These are phyloP conservation scores for Myripristis jacobus DNA, from an alignment of 2,797 vertebrate species.

Conservation along the genomic window DNA sequence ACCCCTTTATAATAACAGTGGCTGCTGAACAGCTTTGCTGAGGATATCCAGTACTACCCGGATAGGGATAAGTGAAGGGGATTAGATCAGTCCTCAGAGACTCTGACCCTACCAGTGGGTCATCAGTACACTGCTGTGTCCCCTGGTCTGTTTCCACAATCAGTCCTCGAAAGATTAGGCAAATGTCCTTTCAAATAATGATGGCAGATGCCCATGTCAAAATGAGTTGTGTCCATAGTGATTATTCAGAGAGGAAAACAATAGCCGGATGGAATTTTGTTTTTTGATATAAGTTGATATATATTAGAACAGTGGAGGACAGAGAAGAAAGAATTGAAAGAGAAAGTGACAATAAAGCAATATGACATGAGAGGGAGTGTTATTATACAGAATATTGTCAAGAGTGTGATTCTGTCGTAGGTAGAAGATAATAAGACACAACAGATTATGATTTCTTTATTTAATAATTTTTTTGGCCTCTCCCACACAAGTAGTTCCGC, in stretches of 20 bases:
- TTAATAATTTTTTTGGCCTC: too few relatives aligned
- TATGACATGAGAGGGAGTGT: too few relatives aligned
- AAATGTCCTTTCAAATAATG: conserved; percentile 46
- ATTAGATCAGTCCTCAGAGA: conserved; percentile 64
- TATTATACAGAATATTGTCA: too few relatives aligned
- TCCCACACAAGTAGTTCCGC: too few relatives aligned
- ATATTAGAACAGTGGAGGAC: not conserved
- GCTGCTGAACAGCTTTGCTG: conserved; percentile 28
- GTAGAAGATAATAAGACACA: too few relatives aligned
- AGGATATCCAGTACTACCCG: conserved; percentile 35
- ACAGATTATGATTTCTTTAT: too few relatives aligned
- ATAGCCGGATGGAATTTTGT: not conserved
- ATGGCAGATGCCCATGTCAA: conserved; percentile 40
- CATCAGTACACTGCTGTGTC: conserved; percentile 44
- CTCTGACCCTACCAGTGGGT: conserved; percentile 42
- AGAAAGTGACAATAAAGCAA: too few relatives aligned
- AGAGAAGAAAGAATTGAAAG: not conserved
- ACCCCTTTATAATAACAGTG: conserved; percentile 21
- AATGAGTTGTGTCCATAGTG: conserved; percentile 21
- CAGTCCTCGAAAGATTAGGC: conserved; percentile 47
- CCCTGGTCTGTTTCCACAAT: conserved; percentile 30
- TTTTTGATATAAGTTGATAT: not conserved
- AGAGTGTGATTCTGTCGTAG: too few relatives aligned
- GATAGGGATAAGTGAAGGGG: conserved; percentile 64
- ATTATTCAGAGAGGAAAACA: conserved; percentile 3